phyloP scores from a whole-genome alignment of 2,888 invertebrate genomes.

The Himalopsyche japonica region DNA sequence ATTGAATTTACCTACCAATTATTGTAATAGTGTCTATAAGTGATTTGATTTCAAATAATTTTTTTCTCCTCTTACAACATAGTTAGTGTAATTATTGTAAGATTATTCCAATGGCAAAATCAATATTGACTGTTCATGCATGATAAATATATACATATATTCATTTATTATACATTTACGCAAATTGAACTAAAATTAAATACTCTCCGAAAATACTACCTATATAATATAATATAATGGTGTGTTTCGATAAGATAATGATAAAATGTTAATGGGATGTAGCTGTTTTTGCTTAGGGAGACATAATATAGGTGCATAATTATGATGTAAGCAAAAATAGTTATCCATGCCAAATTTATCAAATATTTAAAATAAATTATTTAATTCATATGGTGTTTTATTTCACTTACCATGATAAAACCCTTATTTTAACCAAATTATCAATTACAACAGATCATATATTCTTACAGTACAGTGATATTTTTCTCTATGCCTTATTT shows the following conservation, averaged over 20 bases:
- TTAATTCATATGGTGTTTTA: neutral
- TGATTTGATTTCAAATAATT: neutral
- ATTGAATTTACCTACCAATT: slow-evolving; percentile 3
- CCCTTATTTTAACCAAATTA: no score
- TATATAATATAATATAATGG: neutral
- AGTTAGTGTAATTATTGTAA: neutral
- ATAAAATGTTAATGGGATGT: neutral
- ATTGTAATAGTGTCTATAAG: neutral
- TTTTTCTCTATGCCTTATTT: no score
- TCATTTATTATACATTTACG: neutral
- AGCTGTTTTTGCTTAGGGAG: slow-evolving; percentile 25
- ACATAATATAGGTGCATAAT: slow-evolving; percentile 41
- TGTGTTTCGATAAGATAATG: slow-evolving; percentile 4
- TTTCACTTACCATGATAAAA: neutral
- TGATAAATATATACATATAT: neutral
- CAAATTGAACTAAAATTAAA: neutral
- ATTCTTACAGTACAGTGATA: no score
- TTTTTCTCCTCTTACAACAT: neutral
- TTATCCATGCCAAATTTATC: neutral
- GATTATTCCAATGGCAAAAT: neutral
- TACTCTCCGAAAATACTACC: neutral
- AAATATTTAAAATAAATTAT: neutral
- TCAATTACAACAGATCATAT: no score
- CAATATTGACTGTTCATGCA: neutral
- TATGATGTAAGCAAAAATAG: slow-evolving; percentile 20